Percentiles rank a stretch among this genome's conserved stretches.
Conservation (phyloP, 2,888 invertebrate genomes). For the Clostera curtula region DNA sequence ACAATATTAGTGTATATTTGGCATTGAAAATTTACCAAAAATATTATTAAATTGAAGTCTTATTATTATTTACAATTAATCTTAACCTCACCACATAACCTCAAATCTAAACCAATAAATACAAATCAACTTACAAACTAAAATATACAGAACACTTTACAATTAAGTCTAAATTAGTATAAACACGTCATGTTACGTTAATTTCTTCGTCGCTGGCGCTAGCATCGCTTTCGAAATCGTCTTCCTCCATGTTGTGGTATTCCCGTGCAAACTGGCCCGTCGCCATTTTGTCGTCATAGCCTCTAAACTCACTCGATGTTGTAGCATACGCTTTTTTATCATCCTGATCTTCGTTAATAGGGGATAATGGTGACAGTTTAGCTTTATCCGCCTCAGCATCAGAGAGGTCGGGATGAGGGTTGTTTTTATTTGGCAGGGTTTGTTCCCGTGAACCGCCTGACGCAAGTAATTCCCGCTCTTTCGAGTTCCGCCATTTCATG, state of each 20-base stretch:
- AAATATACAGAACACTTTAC: slow-evolving; percentile 20
- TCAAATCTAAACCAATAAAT: no score
- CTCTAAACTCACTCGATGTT: slow-evolving; percentile 34
- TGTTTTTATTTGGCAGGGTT: slow-evolving; percentile 96
- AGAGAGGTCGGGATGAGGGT: slow-evolving; percentile 95
- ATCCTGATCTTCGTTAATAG: slow-evolving; percentile 46
- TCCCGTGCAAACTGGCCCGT: slow-evolving; percentile 36
- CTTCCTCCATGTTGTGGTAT: slow-evolving; percentile 58
- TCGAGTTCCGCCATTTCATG: slow-evolving; percentile 99
- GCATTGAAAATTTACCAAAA: no score
- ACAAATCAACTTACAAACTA: background rate
- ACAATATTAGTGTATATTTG: no score
- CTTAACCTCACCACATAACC: no score
- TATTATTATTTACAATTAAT: no score
- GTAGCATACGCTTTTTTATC: slow-evolving; percentile 52
- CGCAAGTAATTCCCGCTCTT: slow-evolving; percentile 94
- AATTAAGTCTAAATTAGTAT: slow-evolving; percentile 17
- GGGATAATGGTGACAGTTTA: slow-evolving; percentile 77
- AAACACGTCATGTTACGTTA: slow-evolving; percentile 87
- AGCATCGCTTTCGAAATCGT: slow-evolving; percentile 68
- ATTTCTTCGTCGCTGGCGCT: slow-evolving; percentile 88
- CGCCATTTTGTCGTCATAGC: slow-evolving; percentile 61
- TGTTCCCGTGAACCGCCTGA: slow-evolving; percentile 96
- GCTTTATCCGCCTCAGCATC: slow-evolving; percentile 90
- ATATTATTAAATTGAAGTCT: no score